Evolutionary conservation across 2,888 invertebrate genomes (phyloP).

Genomic region (Quadroppia sp.): DNA sequence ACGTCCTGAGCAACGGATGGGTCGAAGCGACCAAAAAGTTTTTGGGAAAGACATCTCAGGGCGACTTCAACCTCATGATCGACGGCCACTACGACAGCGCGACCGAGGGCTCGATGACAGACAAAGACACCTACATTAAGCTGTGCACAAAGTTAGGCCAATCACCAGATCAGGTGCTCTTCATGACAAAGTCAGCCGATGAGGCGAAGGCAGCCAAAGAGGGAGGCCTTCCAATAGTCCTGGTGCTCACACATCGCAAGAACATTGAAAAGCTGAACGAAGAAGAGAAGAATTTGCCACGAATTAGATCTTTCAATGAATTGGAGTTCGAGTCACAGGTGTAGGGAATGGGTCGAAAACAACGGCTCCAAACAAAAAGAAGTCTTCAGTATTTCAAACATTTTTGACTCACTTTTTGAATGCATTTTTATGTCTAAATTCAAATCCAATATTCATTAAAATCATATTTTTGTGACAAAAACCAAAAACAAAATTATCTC

Average conservation of each 20-base stretch:
- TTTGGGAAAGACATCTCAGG: constrained; percentile 36
- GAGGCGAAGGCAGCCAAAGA: constrained; percentile 32
- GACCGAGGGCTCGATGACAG: background rate
- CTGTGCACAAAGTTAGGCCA: background rate
- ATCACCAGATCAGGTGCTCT: constrained; percentile 5
- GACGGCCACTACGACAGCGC: constrained; percentile 39
- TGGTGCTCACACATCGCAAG: constrained; percentile 40
- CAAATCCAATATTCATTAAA: too few relatives aligned
- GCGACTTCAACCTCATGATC: constrained; percentile 41
- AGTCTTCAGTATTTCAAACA: too few relatives aligned
- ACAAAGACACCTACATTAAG: constrained; percentile 17
- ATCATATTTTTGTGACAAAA: too few relatives aligned
- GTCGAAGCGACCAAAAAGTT: constrained; percentile 38
- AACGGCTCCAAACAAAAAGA: too few relatives aligned
- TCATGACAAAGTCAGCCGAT: constrained; percentile 39
- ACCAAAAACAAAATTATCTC: too few relatives aligned
- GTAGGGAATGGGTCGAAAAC: background rate
- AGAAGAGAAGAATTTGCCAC: constrained; percentile 37
- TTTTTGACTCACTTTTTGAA: too few relatives aligned
- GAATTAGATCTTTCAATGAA: constrained; percentile 40
- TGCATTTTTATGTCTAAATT: too few relatives aligned
- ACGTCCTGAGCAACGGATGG: constrained; percentile 38
- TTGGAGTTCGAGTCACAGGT: constrained; percentile 29
- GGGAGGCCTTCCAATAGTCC: constrained; percentile 27
- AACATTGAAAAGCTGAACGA: constrained; percentile 25